phyloP scores from a whole-genome alignment of 2,113 vertebrate genomes.

The Salvelinus namaycush region DNA sequence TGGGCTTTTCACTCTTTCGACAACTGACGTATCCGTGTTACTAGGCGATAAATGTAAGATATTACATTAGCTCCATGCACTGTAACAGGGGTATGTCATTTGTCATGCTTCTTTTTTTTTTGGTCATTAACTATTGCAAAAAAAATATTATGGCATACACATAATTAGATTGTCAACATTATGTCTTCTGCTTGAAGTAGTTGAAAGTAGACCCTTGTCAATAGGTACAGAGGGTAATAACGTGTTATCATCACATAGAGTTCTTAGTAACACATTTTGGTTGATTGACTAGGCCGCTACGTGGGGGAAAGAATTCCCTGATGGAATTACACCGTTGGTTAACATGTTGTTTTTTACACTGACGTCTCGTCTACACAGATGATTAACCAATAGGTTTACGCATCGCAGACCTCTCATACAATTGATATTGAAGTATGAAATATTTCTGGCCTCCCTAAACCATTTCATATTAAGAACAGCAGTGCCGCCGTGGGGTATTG shows the following conservation, averaged over 20 bases:
- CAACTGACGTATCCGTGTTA: neutral
- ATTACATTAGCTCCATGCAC: neutral
- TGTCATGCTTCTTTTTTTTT: too few species aligned
- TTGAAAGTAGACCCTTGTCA: neutral
- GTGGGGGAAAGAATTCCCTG: constrained; percentile 49
- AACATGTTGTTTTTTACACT: neutral
- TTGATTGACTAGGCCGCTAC: constrained; percentile 30
- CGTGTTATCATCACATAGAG: constrained; percentile 2
- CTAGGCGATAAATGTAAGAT: neutral
- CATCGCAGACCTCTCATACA: neutral
- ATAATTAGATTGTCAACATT: neutral
- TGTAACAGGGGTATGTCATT: neutral
- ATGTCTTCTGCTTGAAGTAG: neutral
- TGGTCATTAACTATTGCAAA: neutral
- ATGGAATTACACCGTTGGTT: neutral
- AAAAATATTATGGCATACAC: neutral
- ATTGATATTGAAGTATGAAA: neutral
- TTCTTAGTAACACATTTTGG: constrained; percentile 4
- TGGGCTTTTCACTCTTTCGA: neutral
- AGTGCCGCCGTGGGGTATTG: neutral
- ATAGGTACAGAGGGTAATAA: neutral
- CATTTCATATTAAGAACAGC: neutral
- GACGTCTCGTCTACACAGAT: too few species aligned
- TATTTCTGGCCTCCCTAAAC: neutral
- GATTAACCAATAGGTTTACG: neutral